phyloP scores from a whole-genome alignment of 2,888 invertebrate genomes.

The Oscheius sp. region DNA sequence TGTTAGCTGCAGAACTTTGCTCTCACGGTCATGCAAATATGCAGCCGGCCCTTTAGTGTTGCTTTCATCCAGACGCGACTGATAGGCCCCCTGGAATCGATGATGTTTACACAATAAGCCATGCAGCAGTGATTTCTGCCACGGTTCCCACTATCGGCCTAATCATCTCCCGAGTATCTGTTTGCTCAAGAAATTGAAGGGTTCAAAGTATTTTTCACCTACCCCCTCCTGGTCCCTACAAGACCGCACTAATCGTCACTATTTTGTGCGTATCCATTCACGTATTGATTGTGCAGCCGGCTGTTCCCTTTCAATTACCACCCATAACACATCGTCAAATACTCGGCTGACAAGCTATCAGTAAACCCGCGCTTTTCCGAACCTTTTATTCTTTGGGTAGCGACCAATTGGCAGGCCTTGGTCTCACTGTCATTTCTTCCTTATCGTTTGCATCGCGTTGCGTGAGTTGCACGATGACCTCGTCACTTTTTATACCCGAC shows the following conservation, averaged over 20 bases:
- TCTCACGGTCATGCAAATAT: not conserved
- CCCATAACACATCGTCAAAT: not conserved
- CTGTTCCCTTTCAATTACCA: slow-evolving; percentile 23
- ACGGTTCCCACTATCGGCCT: slow-evolving; percentile 7
- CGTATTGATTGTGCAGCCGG: slow-evolving; percentile 27
- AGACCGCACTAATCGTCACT: not conserved
- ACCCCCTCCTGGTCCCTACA: not conserved
- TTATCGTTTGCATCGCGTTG: slow-evolving; percentile 17
- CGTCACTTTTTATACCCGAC: not conserved
- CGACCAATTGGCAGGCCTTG: not conserved
- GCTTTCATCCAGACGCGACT: too few species aligned
- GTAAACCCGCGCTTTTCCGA: too few species aligned
- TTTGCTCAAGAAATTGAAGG: slow-evolving; percentile 15
- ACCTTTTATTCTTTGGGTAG: not conserved
- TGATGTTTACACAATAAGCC: slow-evolving; percentile 15
- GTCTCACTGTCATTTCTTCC: slow-evolving; percentile 8
- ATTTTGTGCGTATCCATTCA: slow-evolving; percentile 3
- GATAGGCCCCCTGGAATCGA: slow-evolving; percentile 9
- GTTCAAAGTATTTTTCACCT: slow-evolving; percentile 10
- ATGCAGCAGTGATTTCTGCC: slow-evolving; percentile 25
- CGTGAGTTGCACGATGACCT: slow-evolving; percentile 13
- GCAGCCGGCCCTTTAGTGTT: not conserved
- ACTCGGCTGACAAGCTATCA: not conserved
- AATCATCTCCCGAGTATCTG: not conserved
- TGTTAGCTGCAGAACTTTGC: not conserved